Evolutionary conservation across 1,140 invertebrate genomes (phyloP).

Genomic region (Heterodera schachtii): DNA sequence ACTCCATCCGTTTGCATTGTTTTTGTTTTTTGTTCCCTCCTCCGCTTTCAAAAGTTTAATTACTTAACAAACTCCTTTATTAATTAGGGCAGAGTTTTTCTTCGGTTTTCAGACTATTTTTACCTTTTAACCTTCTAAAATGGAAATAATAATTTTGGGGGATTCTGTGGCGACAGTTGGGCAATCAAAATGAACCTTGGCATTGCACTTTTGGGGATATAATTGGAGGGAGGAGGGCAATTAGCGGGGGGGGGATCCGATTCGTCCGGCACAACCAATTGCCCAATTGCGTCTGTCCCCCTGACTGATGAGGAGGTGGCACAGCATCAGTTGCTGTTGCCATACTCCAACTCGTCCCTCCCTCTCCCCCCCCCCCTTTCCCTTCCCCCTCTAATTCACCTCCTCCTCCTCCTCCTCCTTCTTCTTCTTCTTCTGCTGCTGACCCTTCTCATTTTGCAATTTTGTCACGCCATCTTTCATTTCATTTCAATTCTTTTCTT

Average conservation of each 20-base stretch:
- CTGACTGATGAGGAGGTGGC: no score
- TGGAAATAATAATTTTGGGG: background rate
- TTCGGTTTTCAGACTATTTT: no score
- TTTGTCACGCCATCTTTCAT: background rate
- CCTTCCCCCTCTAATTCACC: background rate
- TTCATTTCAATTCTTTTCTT: background rate
- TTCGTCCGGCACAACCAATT: background rate
- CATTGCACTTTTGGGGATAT: background rate
- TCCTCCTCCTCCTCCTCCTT: background rate
- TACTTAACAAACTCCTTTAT: no score
- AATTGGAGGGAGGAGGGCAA: background rate
- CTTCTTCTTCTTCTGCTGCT: no score
- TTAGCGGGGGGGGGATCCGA: background rate
- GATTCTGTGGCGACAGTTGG: background rate
- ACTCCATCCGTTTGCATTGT: no score
- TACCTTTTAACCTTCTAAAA: no score
- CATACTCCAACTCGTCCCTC: background rate
- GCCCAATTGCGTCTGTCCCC: no score
- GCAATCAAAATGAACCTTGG: background rate
- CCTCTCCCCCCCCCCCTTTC: background rate
- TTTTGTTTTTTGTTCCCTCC: no score
- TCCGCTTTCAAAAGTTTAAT: no score
- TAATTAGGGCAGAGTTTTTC: no score
- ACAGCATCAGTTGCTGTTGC: background rate
- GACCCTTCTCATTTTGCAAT: background rate